Conservation (phyloP, 2,113 vertebrate genomes). For the Tetrax tetrax region DNA sequence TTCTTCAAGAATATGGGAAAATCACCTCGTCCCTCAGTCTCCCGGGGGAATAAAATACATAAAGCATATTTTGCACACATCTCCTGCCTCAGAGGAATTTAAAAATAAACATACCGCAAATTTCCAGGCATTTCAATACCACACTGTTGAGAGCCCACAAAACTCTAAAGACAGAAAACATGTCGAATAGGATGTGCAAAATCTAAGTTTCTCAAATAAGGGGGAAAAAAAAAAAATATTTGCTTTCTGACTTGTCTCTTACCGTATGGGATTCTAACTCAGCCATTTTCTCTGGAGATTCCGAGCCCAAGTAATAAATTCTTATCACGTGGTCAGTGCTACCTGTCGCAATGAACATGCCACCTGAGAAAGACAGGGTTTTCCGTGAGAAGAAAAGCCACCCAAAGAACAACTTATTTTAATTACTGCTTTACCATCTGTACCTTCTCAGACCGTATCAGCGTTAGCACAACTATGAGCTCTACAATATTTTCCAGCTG, state of each 20-base stretch:
- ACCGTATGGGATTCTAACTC: constrained; percentile 94
- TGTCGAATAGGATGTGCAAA: neutral
- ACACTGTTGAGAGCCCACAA: neutral
- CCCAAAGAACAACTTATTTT: neutral
- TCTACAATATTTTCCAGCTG: neutral
- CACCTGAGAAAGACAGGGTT: constrained; percentile 78
- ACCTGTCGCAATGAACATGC: constrained; percentile 97
- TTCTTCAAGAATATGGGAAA: neutral
- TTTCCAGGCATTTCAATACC: neutral
- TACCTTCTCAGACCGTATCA: neutral
- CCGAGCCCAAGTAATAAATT: constrained; percentile 94
- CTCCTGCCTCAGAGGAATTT: neutral
- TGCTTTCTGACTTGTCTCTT: constrained; percentile 54
- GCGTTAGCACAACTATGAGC: neutral
- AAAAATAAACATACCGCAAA: neutral
- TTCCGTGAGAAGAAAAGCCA: constrained; percentile 4
- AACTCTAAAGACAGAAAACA: neutral
- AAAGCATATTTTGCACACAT: neutral
- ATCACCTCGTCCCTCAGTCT: neutral
- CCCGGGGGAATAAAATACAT: neutral
- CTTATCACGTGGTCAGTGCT: constrained; percentile 96
- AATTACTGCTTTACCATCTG: neutral
- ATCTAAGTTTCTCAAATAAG: neutral
- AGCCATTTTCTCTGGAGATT: constrained; percentile 91
- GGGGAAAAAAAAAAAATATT: neutral